A percentile compares a stretch with the other conserved stretches of the same genome.
Evolutionary conservation across 53 echinoderm and acorn worm species (phyloP).

Genomic region (Paracentrotus lividus): DNA sequence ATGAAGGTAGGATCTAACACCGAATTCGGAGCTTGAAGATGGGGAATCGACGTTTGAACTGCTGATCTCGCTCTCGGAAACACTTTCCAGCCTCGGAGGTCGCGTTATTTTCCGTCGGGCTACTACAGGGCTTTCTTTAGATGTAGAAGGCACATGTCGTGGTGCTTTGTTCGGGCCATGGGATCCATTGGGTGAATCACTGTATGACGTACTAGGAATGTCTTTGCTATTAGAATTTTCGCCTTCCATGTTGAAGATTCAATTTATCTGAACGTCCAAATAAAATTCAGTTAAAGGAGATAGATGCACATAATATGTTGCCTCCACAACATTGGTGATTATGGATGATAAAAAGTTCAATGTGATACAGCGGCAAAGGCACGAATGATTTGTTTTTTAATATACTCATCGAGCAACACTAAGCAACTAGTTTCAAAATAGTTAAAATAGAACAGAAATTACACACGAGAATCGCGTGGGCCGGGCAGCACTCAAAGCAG

Average conservation of each 20-base stretch:
- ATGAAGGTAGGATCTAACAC: slow-evolving; percentile 95
- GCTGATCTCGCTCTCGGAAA: slow-evolving; percentile 94
- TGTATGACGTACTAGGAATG: slow-evolving; percentile 1
- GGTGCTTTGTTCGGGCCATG: slow-evolving; percentile 72
- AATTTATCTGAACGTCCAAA: not conserved
- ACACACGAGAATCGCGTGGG: slow-evolving; percentile 21
- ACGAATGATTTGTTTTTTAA: not conserved
- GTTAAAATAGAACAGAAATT: not conserved
- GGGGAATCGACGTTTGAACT: slow-evolving; percentile 77
- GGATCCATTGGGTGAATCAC: not conserved
- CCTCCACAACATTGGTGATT: not conserved
- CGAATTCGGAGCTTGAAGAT: slow-evolving; percentile 90
- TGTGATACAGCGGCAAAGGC: not conserved
- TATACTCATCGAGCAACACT: too few species aligned
- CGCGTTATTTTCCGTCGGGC: slow-evolving; percentile 86
- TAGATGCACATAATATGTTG: not conserved
- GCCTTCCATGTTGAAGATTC: not conserved
- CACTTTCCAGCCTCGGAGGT: slow-evolving; percentile 94
- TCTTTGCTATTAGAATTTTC: not conserved
- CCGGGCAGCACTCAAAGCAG: not conserved
- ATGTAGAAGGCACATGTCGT: slow-evolving; percentile 69
- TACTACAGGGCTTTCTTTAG: slow-evolving; percentile 62
- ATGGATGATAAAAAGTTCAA: not conserved
- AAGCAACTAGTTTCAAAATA: too few species aligned
- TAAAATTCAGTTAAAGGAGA: not conserved